A percentile compares a stretch with the other conserved stretches of the same genome.
phyloP scores from a whole-genome alignment of 2,113 vertebrate genomes.

The Hippocampus zosterae region DNA sequence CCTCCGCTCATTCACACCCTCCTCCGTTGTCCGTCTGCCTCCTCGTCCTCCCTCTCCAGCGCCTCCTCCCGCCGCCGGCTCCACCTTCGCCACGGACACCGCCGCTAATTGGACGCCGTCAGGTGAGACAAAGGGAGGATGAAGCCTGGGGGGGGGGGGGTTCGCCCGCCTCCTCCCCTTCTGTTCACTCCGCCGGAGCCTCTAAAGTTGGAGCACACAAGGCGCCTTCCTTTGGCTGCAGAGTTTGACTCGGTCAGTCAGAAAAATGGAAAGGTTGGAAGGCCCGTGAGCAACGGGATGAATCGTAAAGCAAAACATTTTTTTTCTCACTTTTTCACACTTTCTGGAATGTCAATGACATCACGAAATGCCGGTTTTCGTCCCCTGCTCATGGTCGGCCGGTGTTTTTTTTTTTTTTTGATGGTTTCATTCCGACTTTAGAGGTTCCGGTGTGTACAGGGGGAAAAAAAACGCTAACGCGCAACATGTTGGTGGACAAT shows the following conservation, averaged over 20 bases:
- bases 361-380: too few species aligned
- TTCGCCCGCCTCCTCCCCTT: slow-evolving; percentile 29
- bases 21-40: slow-evolving; percentile 54
- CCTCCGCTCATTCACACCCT: slow-evolving; percentile 36
- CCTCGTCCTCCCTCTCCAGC: slow-evolving; percentile 52
- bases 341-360: too few species aligned
- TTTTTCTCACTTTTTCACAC: too few species aligned
- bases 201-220: not conserved
- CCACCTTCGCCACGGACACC: slow-evolving; percentile 50
- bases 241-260: too few species aligned
- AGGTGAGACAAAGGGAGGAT: slow-evolving; percentile 60
- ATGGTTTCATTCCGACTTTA: slow-evolving; percentile 6
- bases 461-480: slow-evolving; percentile 41
- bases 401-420: too few species aligned
- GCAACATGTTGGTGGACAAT: slow-evolving; percentile 42
- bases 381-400: too few species aligned
- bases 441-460: slow-evolving; percentile 47
- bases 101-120: slow-evolving; percentile 67
- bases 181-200: slow-evolving; percentile 25
- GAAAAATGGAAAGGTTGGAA: too few species aligned
- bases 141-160: slow-evolving; percentile 7
- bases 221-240: too few species aligned
- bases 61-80: slow-evolving; percentile 32
- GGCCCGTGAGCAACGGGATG: too few species aligned
- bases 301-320: too few species aligned